These are phyloP conservation scores for Stegostoma tigrinum DNA, from an alignment of 2,113 vertebrate genomes.

Conservation along the genomic window DNA sequence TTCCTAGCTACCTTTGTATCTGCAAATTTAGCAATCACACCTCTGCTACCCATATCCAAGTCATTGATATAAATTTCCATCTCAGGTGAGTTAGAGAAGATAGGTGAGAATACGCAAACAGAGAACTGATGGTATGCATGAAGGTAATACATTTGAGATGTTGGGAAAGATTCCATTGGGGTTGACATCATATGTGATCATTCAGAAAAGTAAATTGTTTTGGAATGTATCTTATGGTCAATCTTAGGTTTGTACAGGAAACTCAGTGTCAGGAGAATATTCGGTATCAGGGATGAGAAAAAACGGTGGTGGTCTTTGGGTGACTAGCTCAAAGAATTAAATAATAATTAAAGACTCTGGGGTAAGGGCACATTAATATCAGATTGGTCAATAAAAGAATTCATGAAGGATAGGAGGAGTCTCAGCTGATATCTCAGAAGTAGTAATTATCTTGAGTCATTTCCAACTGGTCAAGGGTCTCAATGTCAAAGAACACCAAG, in stretches of 20 bases:
- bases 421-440: not conserved
- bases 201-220: not conserved
- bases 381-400: not conserved
- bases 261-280: not conserved
- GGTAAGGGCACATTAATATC: not conserved
- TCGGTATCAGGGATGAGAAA: not conserved
- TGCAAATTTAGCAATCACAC: too few species aligned
- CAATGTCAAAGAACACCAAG: too few species aligned
- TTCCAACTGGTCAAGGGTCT: not conserved
- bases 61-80: not conserved
- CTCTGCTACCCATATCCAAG: too few species aligned
- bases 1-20: too few species aligned
- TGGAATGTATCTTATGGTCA: not conserved
- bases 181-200: not conserved
- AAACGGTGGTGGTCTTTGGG: not conserved
- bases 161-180: not conserved
- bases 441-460: not conserved
- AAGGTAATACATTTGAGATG: not conserved
- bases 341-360: too few species aligned
- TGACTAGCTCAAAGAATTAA: not conserved
- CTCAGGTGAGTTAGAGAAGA: not conserved
- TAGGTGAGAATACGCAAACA: not conserved
- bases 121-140: not conserved
- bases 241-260: not conserved
- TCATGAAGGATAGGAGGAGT: not conserved